Evolutionary conservation across 2,113 vertebrate genomes (phyloP), one percentile per base, ranked within the genome.

Genomic region (Coryphaenoides rupestris): DNA sequence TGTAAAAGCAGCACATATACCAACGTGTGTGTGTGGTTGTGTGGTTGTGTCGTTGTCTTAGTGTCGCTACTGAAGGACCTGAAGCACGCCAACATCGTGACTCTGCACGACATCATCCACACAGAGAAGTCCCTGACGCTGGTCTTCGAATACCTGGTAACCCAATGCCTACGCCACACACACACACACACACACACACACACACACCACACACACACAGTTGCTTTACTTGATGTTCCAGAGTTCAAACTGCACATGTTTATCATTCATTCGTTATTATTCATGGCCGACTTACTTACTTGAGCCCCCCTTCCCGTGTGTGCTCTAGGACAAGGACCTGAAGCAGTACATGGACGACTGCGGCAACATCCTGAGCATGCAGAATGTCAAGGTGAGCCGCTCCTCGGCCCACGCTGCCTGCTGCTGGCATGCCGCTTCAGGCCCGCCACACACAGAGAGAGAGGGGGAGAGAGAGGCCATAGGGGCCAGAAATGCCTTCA

Each of bases 31-130:
- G n/a, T n/a, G n/a, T n/a, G n/a, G n/a, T n/a, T n/a, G n/a, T n/a
- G n/a, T n/a, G 12, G n/a, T 4, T 57, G 59, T 45, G 21, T 28
- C n/a, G 46, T 19, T 12, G 58, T 14, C 75, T 64, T 75, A 98
- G 96, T 98, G 80, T 98, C 96, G 17, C 87, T 98, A 70, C 84
- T 98, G 81, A 98, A 98, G 92, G 95, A 98, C 81, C 89, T 98
- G 87, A 98, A 98, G 84, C 96, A 98, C 82, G 94, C 95, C 78
- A 98, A 98, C 90, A 98, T 98, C 55, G 96, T 98, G 81, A 98
- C 95, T 0, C 92, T 98, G 70, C 96, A 98, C 4, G 96, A 98
- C 77, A 98, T 98, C 81, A 87, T 98, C 76, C 96, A 98, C 82
- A 98, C 96, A 19, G 95, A 98, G 66, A 98, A 97, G 86, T 98